A percentile compares a stretch with the other conserved stretches of the same genome.
Evolutionary conservation across 2,113 vertebrate species (phyloP).

Genomic region (Proterorhinus semilunaris): DNA sequence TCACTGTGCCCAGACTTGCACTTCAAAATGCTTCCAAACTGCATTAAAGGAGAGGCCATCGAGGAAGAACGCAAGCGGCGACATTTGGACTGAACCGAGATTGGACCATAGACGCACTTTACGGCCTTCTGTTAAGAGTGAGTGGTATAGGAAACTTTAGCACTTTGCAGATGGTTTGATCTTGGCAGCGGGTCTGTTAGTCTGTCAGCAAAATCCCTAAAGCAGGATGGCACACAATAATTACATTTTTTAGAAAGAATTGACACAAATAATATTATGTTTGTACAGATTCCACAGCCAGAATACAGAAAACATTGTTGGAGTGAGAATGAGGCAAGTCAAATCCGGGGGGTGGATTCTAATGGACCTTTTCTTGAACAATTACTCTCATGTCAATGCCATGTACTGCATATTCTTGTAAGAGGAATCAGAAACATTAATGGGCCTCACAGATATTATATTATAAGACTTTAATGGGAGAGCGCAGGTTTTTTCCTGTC

Average conservation of each 20-base stretch:
- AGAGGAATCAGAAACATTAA: constrained; percentile 48
- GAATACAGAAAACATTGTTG: too few species aligned
- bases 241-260: neutral
- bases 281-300: neutral
- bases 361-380: too few species aligned
- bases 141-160: neutral
- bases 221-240: neutral
- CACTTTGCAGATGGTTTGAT: constrained; percentile 7
- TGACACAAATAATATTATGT: neutral
- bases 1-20: constrained; percentile 22
- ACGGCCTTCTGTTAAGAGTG: constrained; percentile 2
- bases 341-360: too few species aligned
- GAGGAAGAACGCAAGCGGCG: constrained; percentile 27
- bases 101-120: constrained; percentile 1
- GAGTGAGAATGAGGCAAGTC: too few species aligned
- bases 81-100: neutral
- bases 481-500: constrained; percentile 44
- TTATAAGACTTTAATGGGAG: constrained; percentile 44
- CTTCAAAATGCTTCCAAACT: constrained; percentile 27
- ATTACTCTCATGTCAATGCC: too few species aligned
- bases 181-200: neutral
- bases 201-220: neutral
- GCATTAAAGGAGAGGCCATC: constrained; percentile 41
- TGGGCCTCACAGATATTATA: constrained; percentile 36
- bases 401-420: constrained; percentile 14